These are phyloP conservation scores for Cataglyphis cursor DNA, from an alignment of 2,888 invertebrate genomes.

Conservation along the genomic window DNA sequence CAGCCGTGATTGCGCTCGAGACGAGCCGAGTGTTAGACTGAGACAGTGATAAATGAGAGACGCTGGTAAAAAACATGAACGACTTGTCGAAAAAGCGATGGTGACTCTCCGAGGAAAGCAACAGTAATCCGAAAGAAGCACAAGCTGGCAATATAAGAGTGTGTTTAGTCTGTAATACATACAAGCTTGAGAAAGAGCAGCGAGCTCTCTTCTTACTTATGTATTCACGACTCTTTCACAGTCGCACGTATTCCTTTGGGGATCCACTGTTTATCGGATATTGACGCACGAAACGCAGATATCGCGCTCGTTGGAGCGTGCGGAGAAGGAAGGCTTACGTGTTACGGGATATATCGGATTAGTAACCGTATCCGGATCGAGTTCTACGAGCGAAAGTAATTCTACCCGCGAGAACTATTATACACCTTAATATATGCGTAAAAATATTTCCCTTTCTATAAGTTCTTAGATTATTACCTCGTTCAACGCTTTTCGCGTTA, in stretches of 20 bases:
- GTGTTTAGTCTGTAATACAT: conserved; percentile 55
- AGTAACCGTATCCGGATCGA: conserved; percentile 18
- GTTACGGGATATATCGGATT: conserved; percentile 42
- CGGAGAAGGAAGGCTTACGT: neutral
- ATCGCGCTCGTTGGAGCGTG: conserved; percentile 3
- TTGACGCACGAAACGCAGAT: conserved; percentile 20
- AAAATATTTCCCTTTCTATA: neutral
- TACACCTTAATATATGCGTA: neutral
- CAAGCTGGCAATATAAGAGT: conserved; percentile 5
- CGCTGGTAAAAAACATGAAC: conserved; percentile 14
- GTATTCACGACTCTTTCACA: neutral
- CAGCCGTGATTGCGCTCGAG: conserved; percentile 42
- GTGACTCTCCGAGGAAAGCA: conserved; percentile 34
- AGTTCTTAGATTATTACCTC: neutral
- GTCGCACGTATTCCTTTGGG: neutral
- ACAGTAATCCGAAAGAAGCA: conserved; percentile 24
- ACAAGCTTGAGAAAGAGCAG: neutral
- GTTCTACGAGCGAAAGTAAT: conserved; percentile 31
- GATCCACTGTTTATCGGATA: neutral
- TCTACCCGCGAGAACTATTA: neutral
- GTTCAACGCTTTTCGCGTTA: neutral
- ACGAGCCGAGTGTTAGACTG: conserved; percentile 41
- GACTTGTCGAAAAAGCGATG: conserved; percentile 22
- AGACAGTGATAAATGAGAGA: conserved; percentile 57
- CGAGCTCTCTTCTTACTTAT: conserved; percentile 14